Evolutionary conservation across 1,140 invertebrate species (phyloP), one percentile per base, ranked within the genome.

Genomic region (Bombus huntii): DNA sequence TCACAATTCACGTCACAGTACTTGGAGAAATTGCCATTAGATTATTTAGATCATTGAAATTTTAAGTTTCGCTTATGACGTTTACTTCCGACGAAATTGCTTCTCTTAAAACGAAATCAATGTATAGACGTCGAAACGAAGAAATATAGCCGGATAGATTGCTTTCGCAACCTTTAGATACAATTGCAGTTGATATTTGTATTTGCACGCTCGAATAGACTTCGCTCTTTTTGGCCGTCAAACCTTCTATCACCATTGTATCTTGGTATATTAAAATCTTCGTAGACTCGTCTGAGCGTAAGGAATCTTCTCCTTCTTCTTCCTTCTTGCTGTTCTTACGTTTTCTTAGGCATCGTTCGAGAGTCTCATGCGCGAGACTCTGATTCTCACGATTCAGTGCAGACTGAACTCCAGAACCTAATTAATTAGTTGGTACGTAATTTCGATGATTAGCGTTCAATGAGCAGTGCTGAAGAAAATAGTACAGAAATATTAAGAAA

Each of bases 121-220:
- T n/a, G 13, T 72, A 42, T 28, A 72, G 18, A 9, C 39, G 13
- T 44, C 25, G 70, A 42, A 42, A 47, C 12, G 15, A 34, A 12
- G 15, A 44, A 31, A 66, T 10, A 34, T 42, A 9, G 75, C 10
- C 59, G 59, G 13, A 47, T 39, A 81, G 47, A 80, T 86, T 81
- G 34, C 28, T 73, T 22, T 39, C 53, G 34, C 37, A 57, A 78
- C 70, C 65, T 79, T 79, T 79, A 15, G 62, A n/a, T 71, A 59
- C 6, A 28, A 44, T 37, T 65, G 28, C 57, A 71, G 68, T 85
- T 73, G 53, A 73, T 85, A 42, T 78, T 78, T 42, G n/a, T 31
- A 28, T 66, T 57, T 37, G 12, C 25, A 57, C 34, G 39, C 22
- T 28, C 13, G 75, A 42, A 59, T 37, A n/a, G 22, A 57, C 37